Base-by-base conservation (phyloP, 2,888 invertebrate genomes). In the Agonum fuliginosum region DNA sequence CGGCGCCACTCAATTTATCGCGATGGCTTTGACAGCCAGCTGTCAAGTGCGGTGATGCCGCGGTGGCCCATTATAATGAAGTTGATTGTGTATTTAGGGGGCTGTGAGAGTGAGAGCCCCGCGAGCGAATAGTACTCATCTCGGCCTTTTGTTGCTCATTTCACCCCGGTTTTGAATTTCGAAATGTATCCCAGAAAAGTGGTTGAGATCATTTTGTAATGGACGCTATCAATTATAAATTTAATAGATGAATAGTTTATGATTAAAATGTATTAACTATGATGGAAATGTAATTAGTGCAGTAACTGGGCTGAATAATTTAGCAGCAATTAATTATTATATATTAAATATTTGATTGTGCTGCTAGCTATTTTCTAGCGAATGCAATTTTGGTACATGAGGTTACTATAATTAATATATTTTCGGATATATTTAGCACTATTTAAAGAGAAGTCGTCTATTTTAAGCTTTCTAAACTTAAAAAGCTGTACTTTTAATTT, bases 11-110 rank as follows among this genome's bases (percentile, higher is more conserved):
- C 74, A 74, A 65, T 74, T 76, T 76, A 76, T 76, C 76, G 76
- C 48, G 76, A 76, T 76, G 76, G 76, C 69, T 76, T 76, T 76
- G 76, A 76, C 76, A 76, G 48, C 69, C 30, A 51, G 48, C 76
- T 76, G 76, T 76, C 76, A 76, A 76, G 76, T 51, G 51, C 69
- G 22, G n/a, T n/a, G n/a, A n/a, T n/a, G n/a, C n/a, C n/a, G n/a
- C n/a, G n/a, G n/a, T n/a, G 46, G 67, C 67, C 76, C 69, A 67
- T 76, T 76, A 76, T 76, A 76, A 76, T 76, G 76, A 76, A 76
- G 76, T 76, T 69, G 76, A 76, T 76, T 76, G 76, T 76, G 67
- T 76, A 76, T 76, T 76, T 76, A 76, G 76, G 51, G 76, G 19
- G 34, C 19, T 37, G 22, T 22, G 69, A 51, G 76, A 51, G 76